Base-by-base conservation (phyloP, 2,797 vertebrate species). In the Menidia menidia region DNA sequence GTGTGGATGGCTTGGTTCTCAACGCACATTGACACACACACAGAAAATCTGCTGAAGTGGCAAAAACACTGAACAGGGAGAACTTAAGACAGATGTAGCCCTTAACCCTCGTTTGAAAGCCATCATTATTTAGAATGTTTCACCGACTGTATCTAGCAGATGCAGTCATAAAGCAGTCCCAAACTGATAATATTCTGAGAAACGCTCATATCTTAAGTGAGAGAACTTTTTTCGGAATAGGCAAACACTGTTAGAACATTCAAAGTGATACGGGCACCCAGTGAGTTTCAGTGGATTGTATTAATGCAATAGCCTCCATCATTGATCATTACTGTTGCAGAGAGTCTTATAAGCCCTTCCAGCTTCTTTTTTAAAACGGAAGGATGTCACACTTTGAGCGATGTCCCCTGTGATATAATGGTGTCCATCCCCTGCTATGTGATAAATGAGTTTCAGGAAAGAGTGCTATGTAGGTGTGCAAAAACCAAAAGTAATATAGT, bases 401-500 rank as follows among this genome's bases (percentile, higher is more conserved):
- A 73, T 59, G 48, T 83, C 84, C 78, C 81, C 47, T 68, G 73
- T 69, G 82, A 86, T 73, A 64, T 35, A 62, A 54, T 56, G 72
- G 71, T 77, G 83, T 75, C 81, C 53, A 35, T 84, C 81, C 73
- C 77, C 86, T 67, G 80, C 88, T 79, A 83, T 81, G 83, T 82
- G 85, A 82, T 75, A 85, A 88, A 90, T 77, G 60, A 82, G 78
- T 80, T 85, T 83, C 61, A 66, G 75, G 60, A 63, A 74, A 73
- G 65, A 77, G 67, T 56, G 81, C 84, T 53, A 69, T 61, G 73
- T 75, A 81, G 73, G 76, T 81, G 86, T 89, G 86, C 82, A 82
- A 83, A 91, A 82, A 72, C 59, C 84, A 84, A 74, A 87, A 77
- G 80, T 87, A 90, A 86, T 87, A 62, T 41, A 60, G 54, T 60